Percentiles rank a stretch among this genome's conserved stretches.
Evolutionary conservation across 2,888 invertebrate genomes (phyloP).

Genomic region (Parapristionchus giblindavisi): DNA sequence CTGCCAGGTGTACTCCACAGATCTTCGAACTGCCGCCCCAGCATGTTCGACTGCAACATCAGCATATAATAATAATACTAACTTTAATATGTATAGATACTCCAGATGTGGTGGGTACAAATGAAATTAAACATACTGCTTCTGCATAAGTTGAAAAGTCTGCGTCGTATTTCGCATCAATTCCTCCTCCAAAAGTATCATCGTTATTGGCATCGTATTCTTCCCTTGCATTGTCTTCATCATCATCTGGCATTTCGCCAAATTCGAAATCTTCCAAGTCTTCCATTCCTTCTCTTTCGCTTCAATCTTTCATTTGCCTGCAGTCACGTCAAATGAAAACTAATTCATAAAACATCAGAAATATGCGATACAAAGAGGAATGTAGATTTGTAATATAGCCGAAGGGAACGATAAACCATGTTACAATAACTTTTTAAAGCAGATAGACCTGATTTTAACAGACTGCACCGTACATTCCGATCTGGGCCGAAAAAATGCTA

Average conservation of each 20-base stretch:
- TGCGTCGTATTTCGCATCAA: conserved; percentile 36
- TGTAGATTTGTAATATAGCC: too few species aligned
- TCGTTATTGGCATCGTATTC: conserved; percentile 63
- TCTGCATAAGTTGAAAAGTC: conserved; percentile 33
- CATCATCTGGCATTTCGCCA: conserved; percentile 41
- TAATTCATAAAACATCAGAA: too few species aligned
- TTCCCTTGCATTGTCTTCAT: conserved; percentile 15
- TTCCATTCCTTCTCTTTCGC: conserved; percentile 29
- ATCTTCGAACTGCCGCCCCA: conserved; percentile 27
- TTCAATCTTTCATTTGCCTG: conserved; percentile 10
- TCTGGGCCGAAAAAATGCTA: too few species aligned
- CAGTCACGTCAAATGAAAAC: too few species aligned
- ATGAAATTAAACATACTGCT: neutral
- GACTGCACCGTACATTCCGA: too few species aligned
- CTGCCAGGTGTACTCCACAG: conserved; percentile 32
- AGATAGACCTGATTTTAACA: too few species aligned
- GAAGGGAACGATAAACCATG: too few species aligned
- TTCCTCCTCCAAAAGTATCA: conserved; percentile 65
- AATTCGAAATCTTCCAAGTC: conserved; percentile 37
- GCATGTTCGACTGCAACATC: conserved; percentile 13
- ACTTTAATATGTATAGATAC: neutral
- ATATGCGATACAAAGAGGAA: too few species aligned
- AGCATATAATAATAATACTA: neutral
- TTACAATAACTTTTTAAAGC: too few species aligned
- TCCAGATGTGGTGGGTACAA: neutral